Conservation (phyloP, 2,888 invertebrate genomes). For the Tetramorium bicarinatum region DNA sequence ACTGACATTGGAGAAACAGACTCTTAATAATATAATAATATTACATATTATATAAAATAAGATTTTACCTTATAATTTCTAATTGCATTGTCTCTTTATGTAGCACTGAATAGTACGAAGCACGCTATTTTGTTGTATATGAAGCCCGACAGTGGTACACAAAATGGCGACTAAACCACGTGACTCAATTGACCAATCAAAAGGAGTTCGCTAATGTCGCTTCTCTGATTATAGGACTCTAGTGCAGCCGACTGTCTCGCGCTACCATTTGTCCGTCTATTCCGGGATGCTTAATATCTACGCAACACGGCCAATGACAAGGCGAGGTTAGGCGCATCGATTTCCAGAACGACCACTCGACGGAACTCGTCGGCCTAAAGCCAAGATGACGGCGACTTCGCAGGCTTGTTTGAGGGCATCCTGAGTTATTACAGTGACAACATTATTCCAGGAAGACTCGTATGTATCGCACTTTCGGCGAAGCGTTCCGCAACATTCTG, state of each 20-base stretch:
- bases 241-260: neutral
- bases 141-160: too few relatives aligned
- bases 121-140: too few relatives aligned
- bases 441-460: neutral
- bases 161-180: too few relatives aligned
- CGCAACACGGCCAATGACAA: neutral
- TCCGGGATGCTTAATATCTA: neutral
- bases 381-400: conserved; percentile 23
- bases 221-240: too few relatives aligned
- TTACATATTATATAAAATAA: too few relatives aligned
- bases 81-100: too few relatives aligned
- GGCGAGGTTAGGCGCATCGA: neutral
- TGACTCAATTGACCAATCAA: too few relatives aligned
- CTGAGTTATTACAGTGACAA: conserved; percentile 18
- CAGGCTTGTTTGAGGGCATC: neutral
- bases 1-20: too few relatives aligned
- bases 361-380: neutral
- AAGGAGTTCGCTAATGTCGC: too few relatives aligned
- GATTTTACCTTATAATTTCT: too few relatives aligned
- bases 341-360: neutral
- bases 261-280: neutral
- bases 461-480: neutral
- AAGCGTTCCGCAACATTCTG: neutral
- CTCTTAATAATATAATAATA: too few relatives aligned
- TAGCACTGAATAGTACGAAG: too few relatives aligned